Evolutionary conservation across 1,140 invertebrate genomes (phyloP).

Genomic region (Dolichoris vasculosae): DNA sequence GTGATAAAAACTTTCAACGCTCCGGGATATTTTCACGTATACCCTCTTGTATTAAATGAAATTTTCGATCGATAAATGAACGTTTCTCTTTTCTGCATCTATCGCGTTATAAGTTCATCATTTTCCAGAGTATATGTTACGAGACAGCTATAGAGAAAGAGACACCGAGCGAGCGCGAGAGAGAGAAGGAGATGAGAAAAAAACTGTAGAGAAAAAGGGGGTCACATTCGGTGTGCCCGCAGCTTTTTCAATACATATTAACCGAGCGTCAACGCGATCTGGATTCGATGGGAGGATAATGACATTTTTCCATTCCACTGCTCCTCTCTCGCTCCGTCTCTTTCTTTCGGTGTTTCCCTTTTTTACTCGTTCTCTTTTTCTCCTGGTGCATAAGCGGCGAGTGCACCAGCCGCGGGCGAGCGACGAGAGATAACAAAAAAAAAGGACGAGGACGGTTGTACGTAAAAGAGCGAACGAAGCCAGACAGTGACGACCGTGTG

Average conservation of each 20-base stretch:
- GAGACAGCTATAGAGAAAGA: neutral
- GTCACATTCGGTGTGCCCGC: neutral
- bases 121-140: slow-evolving; percentile 24
- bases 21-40: neutral
- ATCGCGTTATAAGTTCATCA: slow-evolving; percentile 14
- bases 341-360: slow-evolving; percentile 20
- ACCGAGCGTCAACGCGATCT: slow-evolving; percentile 56
- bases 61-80: slow-evolving; percentile 33
- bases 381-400: neutral
- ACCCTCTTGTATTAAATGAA: slow-evolving; percentile 13
- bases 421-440: neutral
- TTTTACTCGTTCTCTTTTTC: slow-evolving; percentile 15
- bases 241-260: slow-evolving; percentile 41
- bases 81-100: slow-evolving; percentile 21
- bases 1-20: slow-evolving; percentile 10
- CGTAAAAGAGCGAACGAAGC: slow-evolving; percentile 8
- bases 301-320: slow-evolving; percentile 64
- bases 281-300: slow-evolving; percentile 63
- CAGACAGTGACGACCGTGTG: slow-evolving; percentile 22
- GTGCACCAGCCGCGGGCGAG: neutral
- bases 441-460: neutral
- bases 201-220: neutral
- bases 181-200: neutral
- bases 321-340: neutral
- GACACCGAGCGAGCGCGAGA: neutral